Evolutionary conservation across 1,140 invertebrate genomes (phyloP).

Genomic region (Acromyrmex echinatior): DNA sequence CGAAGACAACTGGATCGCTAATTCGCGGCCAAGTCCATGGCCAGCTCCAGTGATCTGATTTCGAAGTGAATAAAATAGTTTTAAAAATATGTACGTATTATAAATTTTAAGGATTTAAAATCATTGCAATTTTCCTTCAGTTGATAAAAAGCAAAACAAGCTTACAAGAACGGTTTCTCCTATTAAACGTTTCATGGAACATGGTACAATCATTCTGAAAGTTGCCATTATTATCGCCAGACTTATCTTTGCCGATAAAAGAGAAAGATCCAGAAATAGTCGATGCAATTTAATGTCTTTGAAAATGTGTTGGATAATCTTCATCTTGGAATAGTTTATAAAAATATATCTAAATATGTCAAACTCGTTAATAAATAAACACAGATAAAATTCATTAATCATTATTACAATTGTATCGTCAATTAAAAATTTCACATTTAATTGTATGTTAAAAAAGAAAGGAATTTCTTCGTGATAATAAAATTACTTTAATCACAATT

Average conservation of each 20-base stretch:
- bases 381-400: not conserved
- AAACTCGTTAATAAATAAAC: not conserved
- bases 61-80: constrained; percentile 4
- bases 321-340: constrained; percentile 1
- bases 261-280: constrained; percentile 67
- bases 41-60: constrained; percentile 82
- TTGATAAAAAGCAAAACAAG: not conserved
- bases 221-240: constrained; percentile 71
- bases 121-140: not conserved
- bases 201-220: constrained; percentile 72
- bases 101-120: not conserved
- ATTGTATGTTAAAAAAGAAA: not conserved
- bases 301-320: constrained; percentile 39
- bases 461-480: not conserved
- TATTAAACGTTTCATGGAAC: constrained; percentile 72
- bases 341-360: not conserved
- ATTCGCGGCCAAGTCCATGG: constrained; percentile 82
- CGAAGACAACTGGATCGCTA: constrained; percentile 79
- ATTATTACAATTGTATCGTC: not conserved
- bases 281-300: constrained; percentile 37
- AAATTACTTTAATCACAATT: not conserved
- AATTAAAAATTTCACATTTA: constrained; percentile 14
- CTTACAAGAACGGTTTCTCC: constrained; percentile 80
- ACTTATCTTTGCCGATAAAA: constrained; percentile 73
- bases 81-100: not conserved